Base-by-base conservation (phyloP, 2,888 invertebrate genomes). In the Lymantria monacha region DNA sequence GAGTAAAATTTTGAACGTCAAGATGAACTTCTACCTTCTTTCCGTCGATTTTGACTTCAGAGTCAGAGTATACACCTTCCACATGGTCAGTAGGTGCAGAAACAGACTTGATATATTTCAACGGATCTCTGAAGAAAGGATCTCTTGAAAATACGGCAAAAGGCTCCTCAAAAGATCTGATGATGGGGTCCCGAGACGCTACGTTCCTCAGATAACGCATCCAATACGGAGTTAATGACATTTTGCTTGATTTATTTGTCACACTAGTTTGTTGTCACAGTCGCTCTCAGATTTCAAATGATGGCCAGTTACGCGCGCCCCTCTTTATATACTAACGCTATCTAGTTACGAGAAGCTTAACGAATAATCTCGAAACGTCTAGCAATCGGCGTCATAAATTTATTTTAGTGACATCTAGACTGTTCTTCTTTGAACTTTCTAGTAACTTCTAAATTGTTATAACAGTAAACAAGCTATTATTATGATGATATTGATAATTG, bases 1-100 rank as follows among this genome's bases (percentile, higher is more conserved):
- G 96, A n/a, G 92, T 87, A 70, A 96, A 97, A 66, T 96, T 95
- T 69, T 95, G 93, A 0, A 96, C 95, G 72, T 96, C 96, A 66
- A 96, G 82, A 60, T 93, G 93, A 9, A 95, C 94, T 73, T 94
- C 94, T 59, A 94, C 95, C 54, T 94, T 94, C 66, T 95, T 93
- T n/a, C 93, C 93, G 70, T 94, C 94, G 14, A 89, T 80, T 53
- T 92, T 88, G 7, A 94, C 84, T 52, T 92, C 93, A 0, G 92
- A 91, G 11, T 91, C 92, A 14, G 93, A 92, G 68, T 92, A 93
- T 38, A 90, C 77, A 13, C 92, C 92, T 55, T 92, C 83, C 48
- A 91, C 82, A 1, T 79, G 69, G 7, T 87, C 83, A 8, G 64
- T 30, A 0, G 85, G 79, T 11, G 77, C 63, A 5, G 77, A 68